Base-by-base conservation (phyloP, 2,797 vertebrate genomes). In the Pteronotus mesoamericanus region DNA sequence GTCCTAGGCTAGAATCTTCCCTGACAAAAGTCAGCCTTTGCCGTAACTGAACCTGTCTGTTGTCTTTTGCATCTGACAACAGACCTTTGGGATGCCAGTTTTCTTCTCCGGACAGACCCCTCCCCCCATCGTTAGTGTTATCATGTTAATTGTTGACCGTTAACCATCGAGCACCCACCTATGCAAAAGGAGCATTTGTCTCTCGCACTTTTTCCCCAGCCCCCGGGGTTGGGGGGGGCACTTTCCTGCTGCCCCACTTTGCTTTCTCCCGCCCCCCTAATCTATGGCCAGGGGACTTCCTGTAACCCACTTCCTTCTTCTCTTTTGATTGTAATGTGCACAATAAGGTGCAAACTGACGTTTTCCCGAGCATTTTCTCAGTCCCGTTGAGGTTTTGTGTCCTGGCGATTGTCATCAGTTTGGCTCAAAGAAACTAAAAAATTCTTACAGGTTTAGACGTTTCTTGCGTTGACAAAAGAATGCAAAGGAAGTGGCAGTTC, bases 401-500 rank as follows among this genome's bases (percentile, higher is more conserved):
- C 59, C 14, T 29, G 2, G 29, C 29, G 6, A 32, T n/a, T 64
- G 59, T 32, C 59, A 32, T n/a, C 59, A 3, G 59, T 32, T 64
- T 32, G 29, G 29, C 59, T 64, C 59, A 64, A 16, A 64, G 16
- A 32, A 64, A 32, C 29, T 15, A 59, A 32, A 15, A 64, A n/a
- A 32, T 64, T 15, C 59, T 64, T n/a, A 15, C 29, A 64, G 59
- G 29, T 12, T 64, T 32, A 59, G 59, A 64, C 29, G 11, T 64
- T 64, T 16, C 59, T n/a, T 6, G 59, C 59, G 32, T 64, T 5
- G 11, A 64, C 59, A 32, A 61, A 95, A 75, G 26, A 61, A 55
- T 8, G 34, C 5, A 57, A 82, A 86, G n/a, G 9, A 82, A 15
- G 22, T 96, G 78, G 83, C 61, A 91, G 26, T 75, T 77, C 90